Evolutionary conservation across 2,797 vertebrate species (phyloP).

Genomic region (Crypturellus tataupa): DNA sequence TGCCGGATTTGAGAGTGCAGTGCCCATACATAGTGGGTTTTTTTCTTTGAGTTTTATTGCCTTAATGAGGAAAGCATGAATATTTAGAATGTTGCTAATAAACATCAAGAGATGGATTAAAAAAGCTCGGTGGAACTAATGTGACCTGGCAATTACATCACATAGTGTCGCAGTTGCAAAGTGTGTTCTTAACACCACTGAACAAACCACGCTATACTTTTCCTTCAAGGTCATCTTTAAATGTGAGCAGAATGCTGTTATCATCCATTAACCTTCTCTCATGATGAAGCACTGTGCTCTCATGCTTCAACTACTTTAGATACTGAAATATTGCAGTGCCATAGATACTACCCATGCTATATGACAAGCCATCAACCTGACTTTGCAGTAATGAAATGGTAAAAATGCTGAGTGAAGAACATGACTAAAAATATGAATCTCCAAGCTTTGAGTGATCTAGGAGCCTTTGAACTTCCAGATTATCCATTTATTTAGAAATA

Average conservation of each 20-base stretch:
- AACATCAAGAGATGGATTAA: background rate
- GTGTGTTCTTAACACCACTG: background rate
- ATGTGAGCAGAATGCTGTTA: background rate
- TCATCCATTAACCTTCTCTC: slow-evolving; percentile 1
- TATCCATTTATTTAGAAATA: background rate
- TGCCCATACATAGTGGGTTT: background rate
- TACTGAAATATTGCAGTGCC: background rate
- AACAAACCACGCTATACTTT: background rate
- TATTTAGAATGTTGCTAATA: background rate
- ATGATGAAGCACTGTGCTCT: background rate
- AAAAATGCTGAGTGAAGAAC: background rate
- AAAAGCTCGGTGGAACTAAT: background rate
- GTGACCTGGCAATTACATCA: background rate
- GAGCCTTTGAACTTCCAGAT: background rate
- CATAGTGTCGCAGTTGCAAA: background rate
- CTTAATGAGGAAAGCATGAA: background rate
- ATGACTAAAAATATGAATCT: background rate
- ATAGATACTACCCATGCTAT: background rate
- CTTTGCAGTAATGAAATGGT: background rate
- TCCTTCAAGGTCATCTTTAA: slow-evolving; percentile 21
- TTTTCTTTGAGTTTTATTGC: background rate
- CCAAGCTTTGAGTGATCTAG: background rate
- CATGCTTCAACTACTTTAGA: background rate
- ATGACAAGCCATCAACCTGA: background rate
- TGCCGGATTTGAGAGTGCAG: background rate